These are phyloP conservation scores for Panthera tigris DNA, from an alignment of 2,113 vertebrate species.

Conservation along the genomic window DNA sequence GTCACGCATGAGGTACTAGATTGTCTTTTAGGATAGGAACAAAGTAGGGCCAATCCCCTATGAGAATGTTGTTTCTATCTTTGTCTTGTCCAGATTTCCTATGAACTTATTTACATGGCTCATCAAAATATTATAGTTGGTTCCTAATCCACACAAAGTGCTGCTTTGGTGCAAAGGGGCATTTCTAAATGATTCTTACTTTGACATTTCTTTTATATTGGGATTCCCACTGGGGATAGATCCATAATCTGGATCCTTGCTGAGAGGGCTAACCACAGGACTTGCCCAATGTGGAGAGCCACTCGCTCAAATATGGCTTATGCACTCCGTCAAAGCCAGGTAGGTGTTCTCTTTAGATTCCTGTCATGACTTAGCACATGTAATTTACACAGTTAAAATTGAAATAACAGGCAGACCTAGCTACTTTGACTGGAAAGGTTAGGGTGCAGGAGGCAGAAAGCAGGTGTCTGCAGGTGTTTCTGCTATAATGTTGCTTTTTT, in stretches of 20 bases:
- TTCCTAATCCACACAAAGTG: neutral
- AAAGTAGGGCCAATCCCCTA: neutral
- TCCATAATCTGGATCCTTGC: neutral
- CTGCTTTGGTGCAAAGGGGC: neutral
- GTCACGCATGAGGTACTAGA: neutral
- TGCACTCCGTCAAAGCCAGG: neutral
- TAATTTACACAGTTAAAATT: neutral
- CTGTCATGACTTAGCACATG: neutral
- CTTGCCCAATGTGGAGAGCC: neutral
- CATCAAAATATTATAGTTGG: conserved; percentile 27
- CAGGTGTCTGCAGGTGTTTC: conserved; percentile 16
- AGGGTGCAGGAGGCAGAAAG: neutral
- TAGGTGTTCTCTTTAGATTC: neutral
- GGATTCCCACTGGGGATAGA: neutral
- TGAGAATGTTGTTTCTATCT: neutral
- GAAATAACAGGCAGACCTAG: neutral
- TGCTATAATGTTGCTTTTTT: neutral
- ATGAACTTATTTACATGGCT: neutral
- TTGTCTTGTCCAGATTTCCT: neutral
- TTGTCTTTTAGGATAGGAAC: neutral
- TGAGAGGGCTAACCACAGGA: neutral
- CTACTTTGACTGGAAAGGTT: neutral
- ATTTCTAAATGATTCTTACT: conserved; percentile 42
- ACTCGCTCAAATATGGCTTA: neutral
- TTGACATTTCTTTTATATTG: neutral